Conservation (phyloP, 2,888 invertebrate species). For the Alviniconcha strummeri region DNA sequence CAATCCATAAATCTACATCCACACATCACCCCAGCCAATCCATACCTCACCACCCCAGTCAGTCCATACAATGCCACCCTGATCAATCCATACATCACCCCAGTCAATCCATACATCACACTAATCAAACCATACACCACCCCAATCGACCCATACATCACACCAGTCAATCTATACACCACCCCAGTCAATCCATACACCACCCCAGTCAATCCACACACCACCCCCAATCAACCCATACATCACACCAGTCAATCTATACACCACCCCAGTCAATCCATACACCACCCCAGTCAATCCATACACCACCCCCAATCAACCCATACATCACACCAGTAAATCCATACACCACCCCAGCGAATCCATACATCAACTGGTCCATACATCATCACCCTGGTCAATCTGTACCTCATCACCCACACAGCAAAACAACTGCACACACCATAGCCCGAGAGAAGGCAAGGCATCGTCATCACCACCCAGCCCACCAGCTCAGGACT, state of each 20-base stretch:
- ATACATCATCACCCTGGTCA: too few species aligned
- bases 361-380: background rate
- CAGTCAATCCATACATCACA: too few species aligned
- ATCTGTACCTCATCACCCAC: too few species aligned
- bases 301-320: background rate
- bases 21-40: too few species aligned
- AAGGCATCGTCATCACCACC: background rate
- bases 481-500: too few species aligned
- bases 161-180: background rate
- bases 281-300: background rate
- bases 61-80: too few species aligned
- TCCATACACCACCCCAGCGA: background rate
- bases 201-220: background rate
- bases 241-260: background rate
- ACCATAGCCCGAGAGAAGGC: background rate
- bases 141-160: too few species aligned
- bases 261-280: background rate
- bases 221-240: background rate
- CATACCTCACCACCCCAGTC: too few species aligned
- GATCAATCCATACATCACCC: too few species aligned
- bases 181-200: background rate
- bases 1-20: too few species aligned
- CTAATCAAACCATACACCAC: too few species aligned
- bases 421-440: background rate
- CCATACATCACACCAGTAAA: background rate